Evolutionary conservation across 2,797 vertebrate genomes (phyloP).

Genomic region (Mionectes olivaceus): DNA sequence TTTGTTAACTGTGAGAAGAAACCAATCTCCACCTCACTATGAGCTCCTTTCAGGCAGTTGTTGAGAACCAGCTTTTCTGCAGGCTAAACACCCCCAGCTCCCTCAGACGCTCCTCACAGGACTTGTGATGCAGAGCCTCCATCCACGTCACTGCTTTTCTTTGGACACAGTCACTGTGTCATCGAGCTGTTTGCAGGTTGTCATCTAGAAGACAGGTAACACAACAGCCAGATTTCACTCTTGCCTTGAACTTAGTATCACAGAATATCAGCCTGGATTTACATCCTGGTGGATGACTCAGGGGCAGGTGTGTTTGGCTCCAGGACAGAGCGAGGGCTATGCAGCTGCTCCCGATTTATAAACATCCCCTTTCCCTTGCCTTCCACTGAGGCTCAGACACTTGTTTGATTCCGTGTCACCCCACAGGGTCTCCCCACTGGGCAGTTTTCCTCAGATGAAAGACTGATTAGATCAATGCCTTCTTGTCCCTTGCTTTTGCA

Average conservation of each 20-base stretch:
- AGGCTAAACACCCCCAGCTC: not conserved
- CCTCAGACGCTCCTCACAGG: not conserved
- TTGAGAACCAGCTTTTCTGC: not conserved
- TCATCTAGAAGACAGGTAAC: not conserved
- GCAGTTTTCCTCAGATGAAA: constrained; percentile 50
- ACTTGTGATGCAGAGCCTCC: not conserved
- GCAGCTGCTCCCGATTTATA: constrained; percentile 11
- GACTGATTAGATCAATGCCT: not conserved
- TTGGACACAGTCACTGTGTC: too few species aligned
- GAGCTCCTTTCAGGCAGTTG: not conserved
- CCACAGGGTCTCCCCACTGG: not conserved
- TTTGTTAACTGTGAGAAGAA: not conserved
- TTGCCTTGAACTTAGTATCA: not conserved
- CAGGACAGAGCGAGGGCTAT: not conserved
- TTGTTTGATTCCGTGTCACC: not conserved
- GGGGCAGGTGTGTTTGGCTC: not conserved
- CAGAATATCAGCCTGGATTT: not conserved
- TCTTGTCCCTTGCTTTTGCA: not conserved
- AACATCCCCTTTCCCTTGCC: constrained; percentile 28
- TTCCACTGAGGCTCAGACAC: accelerated
- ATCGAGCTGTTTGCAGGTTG: not conserved
- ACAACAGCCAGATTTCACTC: not conserved
- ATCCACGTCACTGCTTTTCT: not conserved
- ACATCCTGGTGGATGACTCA: not conserved
- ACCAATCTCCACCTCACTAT: too few species aligned